Evolutionary conservation across 2,797 vertebrate species (phyloP).

Genomic region (Dallia pectoralis): DNA sequence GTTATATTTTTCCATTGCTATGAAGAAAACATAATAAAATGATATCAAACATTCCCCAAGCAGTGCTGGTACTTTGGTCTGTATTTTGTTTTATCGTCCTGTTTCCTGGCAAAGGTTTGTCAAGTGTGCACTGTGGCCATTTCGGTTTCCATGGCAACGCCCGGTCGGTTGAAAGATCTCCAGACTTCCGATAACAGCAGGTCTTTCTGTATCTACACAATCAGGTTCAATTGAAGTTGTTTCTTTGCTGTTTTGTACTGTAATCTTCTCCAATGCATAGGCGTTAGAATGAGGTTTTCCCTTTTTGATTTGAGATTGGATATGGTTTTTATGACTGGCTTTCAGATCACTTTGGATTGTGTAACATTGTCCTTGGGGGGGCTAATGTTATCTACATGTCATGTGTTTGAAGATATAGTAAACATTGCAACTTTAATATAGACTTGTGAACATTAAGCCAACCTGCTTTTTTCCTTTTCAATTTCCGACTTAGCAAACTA

Average conservation of each 20-base stretch:
- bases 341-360: neutral
- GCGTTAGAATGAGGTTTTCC: neutral
- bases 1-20: conserved; percentile 99
- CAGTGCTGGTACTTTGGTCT: conserved; percentile 74
- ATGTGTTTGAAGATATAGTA: conserved; percentile 53
- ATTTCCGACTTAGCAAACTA: conserved; percentile 68
- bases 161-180: neutral
- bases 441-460: conserved; percentile 65
- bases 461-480: conserved; percentile 63
- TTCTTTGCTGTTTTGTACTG: neutral
- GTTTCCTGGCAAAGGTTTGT: neutral
- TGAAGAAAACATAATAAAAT: conserved; percentile 78
- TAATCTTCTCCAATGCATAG: neutral
- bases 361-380: neutral
- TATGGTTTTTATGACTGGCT: conserved; percentile 3
- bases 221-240: neutral
- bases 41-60: conserved; percentile 90
- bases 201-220: neutral
- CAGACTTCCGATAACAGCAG: neutral
- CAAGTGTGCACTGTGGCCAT: neutral
- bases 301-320: conserved; percentile 1
- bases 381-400: neutral
- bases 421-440: conserved; percentile 49
- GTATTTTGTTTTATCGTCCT: conserved; percentile 27
- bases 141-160: conserved; percentile 18